Percentiles rank a stretch among this genome's conserved stretches.
These are phyloP conservation scores for Xiphias gladius DNA, from an alignment of 2,113 vertebrate genomes.

Conservation along the genomic window DNA sequence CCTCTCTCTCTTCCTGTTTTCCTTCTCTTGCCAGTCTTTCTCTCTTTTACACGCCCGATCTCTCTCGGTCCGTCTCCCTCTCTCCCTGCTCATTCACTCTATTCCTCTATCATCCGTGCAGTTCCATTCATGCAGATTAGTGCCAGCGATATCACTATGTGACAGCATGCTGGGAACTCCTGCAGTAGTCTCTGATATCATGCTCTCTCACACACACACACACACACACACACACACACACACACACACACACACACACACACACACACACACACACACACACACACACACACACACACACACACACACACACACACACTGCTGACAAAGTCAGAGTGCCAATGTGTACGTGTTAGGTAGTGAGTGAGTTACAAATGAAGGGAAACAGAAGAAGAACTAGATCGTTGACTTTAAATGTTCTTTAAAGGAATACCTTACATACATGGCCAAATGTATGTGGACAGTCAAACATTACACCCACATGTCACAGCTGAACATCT, in stretches of 20 bases:
- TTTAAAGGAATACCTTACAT: background rate
- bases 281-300: background rate
- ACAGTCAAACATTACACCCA: background rate
- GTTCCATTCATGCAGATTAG: conserved; percentile 28
- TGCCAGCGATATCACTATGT: conserved; percentile 11
- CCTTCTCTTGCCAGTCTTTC: background rate
- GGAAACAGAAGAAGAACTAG: no score
- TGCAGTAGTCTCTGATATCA: conserved; percentile 13
- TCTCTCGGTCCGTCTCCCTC: background rate
- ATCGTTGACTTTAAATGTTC: no score
- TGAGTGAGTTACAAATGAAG: background rate
- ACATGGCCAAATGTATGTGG: background rate
- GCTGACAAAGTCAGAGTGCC: background rate
- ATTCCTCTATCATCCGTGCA: background rate
- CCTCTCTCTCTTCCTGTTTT: background rate
- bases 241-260: background rate
- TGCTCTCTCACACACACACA: background rate
- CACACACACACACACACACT: background rate
- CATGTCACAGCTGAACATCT: background rate
- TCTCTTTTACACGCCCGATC: background rate
- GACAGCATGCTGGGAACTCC: conserved; percentile 16
- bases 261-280: background rate
- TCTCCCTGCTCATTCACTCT: background rate
- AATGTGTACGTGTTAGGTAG: background rate
- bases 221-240: background rate